phyloP scores from a whole-genome alignment of 1,140 invertebrate species.

The Eriocheir sinensis region DNA sequence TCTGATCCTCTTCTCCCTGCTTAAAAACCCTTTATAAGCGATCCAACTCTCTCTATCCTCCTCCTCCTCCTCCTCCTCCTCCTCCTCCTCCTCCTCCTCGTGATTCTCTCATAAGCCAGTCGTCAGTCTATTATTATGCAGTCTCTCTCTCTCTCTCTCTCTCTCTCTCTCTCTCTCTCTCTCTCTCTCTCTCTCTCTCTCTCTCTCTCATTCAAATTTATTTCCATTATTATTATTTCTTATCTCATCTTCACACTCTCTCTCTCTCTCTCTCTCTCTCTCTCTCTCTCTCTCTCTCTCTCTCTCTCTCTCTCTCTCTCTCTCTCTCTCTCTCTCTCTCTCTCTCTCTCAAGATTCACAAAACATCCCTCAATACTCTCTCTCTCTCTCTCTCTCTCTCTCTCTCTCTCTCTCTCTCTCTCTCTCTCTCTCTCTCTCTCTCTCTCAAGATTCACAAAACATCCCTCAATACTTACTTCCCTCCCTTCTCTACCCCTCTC shows the following conservation, averaged over 20 bases:
- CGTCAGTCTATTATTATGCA: not conserved
- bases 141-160: constrained; percentile 54
- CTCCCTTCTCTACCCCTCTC: not conserved
- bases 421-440: not conserved
- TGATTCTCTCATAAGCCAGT: no score
- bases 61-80: constrained; percentile 20
- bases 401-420: not conserved
- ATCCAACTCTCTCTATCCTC: not conserved
- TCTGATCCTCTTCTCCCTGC: not conserved
- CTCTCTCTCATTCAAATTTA: not conserved
- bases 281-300: not conserved
- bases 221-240: no score
- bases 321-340: not conserved
- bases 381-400: constrained; percentile 10
- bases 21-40: not conserved
- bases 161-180: constrained; percentile 34
- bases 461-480: not conserved
- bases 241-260: no score
- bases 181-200: constrained; percentile 28
- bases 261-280: constrained; percentile 8
- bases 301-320: not conserved
- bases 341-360: not conserved
- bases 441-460: not conserved
- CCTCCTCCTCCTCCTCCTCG: not conserved
- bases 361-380: not conserved